Evolutionary conservation across 1,140 invertebrate genomes (phyloP), one percentile per base, ranked within the genome.

Genomic region (Aphidius ervi): DNA sequence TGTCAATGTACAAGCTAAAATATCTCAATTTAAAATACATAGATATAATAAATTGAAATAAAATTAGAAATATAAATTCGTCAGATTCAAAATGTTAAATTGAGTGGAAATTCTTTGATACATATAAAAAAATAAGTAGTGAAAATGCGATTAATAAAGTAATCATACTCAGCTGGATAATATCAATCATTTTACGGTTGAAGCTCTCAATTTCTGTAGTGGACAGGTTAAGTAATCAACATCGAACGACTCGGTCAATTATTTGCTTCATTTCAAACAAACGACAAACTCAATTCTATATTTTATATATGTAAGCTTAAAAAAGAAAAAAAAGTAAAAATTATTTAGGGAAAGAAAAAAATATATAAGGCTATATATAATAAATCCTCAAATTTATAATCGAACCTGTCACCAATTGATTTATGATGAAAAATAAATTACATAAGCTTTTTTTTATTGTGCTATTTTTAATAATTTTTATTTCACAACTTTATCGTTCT

Each of bases 91-190:
- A 55, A 49, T 16, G 40, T 37, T 56, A 43, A 62, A 62, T 58
- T 16, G 48, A 58, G 41, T 9, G 50, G 20, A 63, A 63, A 58
- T 46, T 48, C 1, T 43, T 16, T 40, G 20, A 37, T 9, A 47
- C 16, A 9, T 23, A 31, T 46, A 50, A 48, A 45, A 9, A 48
- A 40, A 20, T 9, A 49, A 39, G 64, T 63, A 67, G 70, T 71
- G 66, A 56, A 65, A 68, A 61, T 56, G 64, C 71, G 72, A 75
- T 75, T 75, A 75, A 75, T 75, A 74, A 73, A 72, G 68, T 73
- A 74, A 74, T 75, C 72, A 73, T 70, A 59, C 68, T 68, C 72
- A 73, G 72, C 65, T 68, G 63, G 60, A 31, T 64, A 65, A 64
- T 70, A 75, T 75, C 72, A 73, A 75, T 75, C 74, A 75, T 75